phyloP scores from a whole-genome alignment of 1,140 invertebrate species.

The Wasmannia auropunctata region DNA sequence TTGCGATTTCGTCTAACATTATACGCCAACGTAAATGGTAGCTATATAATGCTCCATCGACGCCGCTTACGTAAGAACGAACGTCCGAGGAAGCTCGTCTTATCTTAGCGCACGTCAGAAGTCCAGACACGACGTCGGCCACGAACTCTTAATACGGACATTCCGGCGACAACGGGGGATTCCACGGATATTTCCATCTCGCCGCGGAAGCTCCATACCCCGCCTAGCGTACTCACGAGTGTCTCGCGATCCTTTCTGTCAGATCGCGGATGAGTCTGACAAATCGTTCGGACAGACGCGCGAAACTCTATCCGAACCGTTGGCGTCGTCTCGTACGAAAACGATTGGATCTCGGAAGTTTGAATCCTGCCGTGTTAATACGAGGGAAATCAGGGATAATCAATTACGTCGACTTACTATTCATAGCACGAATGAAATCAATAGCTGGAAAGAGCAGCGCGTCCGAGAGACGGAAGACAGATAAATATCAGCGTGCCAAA shows the following conservation, averaged over 20 bases:
- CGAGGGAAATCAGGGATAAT: not conserved
- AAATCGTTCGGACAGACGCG: not conserved
- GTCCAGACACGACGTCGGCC: conserved; percentile 37
- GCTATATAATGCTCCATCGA: conserved; percentile 30
- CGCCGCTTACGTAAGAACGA: conserved; percentile 47
- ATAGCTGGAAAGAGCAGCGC: not conserved
- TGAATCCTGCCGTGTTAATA: not conserved
- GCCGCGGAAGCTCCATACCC: not conserved
- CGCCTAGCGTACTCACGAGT: not conserved
- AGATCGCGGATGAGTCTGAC: not conserved
- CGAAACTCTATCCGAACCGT: not conserved
- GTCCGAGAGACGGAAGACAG: not conserved
- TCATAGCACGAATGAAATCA: not conserved
- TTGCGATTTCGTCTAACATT: conserved; percentile 38
- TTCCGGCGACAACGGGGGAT: conserved; percentile 56
- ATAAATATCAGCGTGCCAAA: not conserved
- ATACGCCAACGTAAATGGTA: conserved; percentile 54
- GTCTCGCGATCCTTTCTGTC: not conserved
- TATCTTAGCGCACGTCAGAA: conserved; percentile 34
- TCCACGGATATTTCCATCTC: conserved; percentile 51
- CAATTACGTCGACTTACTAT: not conserved
- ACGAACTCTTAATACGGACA: conserved; percentile 59
- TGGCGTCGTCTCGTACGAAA: not conserved
- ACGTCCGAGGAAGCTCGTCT: conserved; percentile 12
- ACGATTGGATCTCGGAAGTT: not conserved